Base-by-base conservation (phyloP, 2,797 vertebrate species). In the Paramormyrops hopkinsi region DNA sequence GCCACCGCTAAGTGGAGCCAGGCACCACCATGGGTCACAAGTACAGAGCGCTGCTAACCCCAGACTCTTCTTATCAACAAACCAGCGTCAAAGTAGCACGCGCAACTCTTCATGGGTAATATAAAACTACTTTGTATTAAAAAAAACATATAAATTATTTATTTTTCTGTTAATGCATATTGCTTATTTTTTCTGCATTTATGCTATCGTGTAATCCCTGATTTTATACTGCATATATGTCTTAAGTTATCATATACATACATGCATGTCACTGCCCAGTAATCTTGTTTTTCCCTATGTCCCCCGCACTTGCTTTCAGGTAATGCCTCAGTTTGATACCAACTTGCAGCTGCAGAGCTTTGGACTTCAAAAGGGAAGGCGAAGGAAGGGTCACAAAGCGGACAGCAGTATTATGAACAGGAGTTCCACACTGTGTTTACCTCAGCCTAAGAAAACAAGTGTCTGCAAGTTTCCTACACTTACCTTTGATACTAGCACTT, bases 301-400 rank as follows among this genome's bases (percentile, higher is more conserved):
- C 46, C 46, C 9, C 73, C 0, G 2, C 7, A 41, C 73, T 46
- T 82, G 19, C 1, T 65, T 91, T 88, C 89, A 99, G 98, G 96
- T 99, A 1, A 95, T 90, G 73, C 96, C 97, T 87, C 95, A 99
- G 59, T 99, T 99, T 94, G 96, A 96, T 54, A 92, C 79, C 85
- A 88, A 89, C 1, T n/a, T 62, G 33, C 54, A 62, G 3, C 82
- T 93, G 79, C 89, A 89, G 82, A 89, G 90, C 90, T 92, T 92
- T 89, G 87, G 88, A 4, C 88, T 79, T n/a, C 83, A 91, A 50
- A 89, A 44, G 87, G 96, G 94, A 89, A 88, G 90, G 89, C 92
- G 62, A 76, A 92, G 89, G 29, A 96, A 93, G 89, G 94, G 90
- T 86, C 92, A 92, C 41, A 88, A 90, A 4, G 91, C 93, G 0